phyloP scores from a whole-genome alignment of 2,888 invertebrate genomes.

The Cotesia congregata region DNA sequence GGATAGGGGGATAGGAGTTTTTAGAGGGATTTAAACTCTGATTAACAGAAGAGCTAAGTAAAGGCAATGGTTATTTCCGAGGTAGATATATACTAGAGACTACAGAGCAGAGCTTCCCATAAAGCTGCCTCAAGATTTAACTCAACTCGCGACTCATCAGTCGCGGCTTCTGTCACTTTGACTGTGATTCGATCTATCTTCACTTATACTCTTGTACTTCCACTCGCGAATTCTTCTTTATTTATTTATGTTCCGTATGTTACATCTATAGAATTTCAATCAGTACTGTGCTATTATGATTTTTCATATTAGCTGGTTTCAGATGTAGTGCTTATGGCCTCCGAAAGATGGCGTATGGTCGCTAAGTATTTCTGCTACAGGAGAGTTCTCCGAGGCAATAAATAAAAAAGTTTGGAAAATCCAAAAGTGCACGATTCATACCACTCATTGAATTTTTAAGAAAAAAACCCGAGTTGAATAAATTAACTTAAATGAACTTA shows the following conservation, averaged over 20 bases:
- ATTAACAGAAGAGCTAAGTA: slow-evolving; percentile 5
- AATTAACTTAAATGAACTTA: no score
- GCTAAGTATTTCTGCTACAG: no score
- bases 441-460: no score
- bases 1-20: slow-evolving; percentile 37
- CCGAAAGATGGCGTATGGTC: no score
- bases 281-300: not conserved
- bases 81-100: not conserved
- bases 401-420: no score
- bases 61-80: not conserved
- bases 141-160: not conserved
- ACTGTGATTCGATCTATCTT: not conserved
- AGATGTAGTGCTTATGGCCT: no score
- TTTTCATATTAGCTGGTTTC: no score
- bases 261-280: not conserved
- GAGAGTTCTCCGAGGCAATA: no score
- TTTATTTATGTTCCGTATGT: no score
- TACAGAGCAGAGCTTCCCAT: not conserved
- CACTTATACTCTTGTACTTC: not conserved
- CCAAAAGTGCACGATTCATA: no score
- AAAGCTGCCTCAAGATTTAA: not conserved
- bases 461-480: no score
- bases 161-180: not conserved
- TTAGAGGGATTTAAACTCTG: slow-evolving; percentile 4
- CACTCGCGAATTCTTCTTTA: no score